phyloP scores from a whole-genome alignment of 2,888 invertebrate species.

The Trichopoda pennipes region DNA sequence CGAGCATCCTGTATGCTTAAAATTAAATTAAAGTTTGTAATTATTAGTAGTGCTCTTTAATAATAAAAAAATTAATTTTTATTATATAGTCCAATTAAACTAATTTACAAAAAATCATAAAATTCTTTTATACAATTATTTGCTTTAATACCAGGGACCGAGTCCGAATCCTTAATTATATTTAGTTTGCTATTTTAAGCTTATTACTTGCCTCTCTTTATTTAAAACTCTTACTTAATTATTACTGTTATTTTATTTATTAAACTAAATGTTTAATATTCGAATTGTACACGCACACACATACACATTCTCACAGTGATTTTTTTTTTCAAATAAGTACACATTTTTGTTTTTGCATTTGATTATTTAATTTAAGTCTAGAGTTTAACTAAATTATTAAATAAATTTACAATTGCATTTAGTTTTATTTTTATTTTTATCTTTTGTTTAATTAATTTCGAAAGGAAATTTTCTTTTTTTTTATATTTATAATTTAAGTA shows the following conservation, averaged over 20 bases:
- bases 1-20: slow-evolving; percentile 35
- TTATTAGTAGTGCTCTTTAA: not conserved
- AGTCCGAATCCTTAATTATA: slow-evolving; percentile 36
- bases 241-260: slow-evolving; percentile 19
- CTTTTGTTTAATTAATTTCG: slow-evolving; percentile 38
- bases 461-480: slow-evolving; percentile 60
- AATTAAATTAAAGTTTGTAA: not conserved
- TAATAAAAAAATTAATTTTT: slow-evolving; percentile 5
- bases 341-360: slow-evolving; percentile 30
- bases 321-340: not conserved
- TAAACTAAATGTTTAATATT: slow-evolving; percentile 11
- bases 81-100: not conserved
- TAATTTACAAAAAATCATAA: not conserved
- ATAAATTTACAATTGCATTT: slow-evolving; percentile 42
- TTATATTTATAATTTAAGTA: no score
- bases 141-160: slow-evolving; percentile 37
- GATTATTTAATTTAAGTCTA: slow-evolving; percentile 25
- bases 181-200: not conserved
- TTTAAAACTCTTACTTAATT: slow-evolving; percentile 21
- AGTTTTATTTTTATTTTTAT: slow-evolving; percentile 30
- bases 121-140: not conserved
- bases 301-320: not conserved
- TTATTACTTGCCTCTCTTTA: slow-evolving; percentile 2
- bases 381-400: slow-evolving; percentile 34
- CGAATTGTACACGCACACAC: slow-evolving; percentile 9